Conservation (phyloP, 2,113 vertebrate species). For the Osmerus eperlanus region DNA sequence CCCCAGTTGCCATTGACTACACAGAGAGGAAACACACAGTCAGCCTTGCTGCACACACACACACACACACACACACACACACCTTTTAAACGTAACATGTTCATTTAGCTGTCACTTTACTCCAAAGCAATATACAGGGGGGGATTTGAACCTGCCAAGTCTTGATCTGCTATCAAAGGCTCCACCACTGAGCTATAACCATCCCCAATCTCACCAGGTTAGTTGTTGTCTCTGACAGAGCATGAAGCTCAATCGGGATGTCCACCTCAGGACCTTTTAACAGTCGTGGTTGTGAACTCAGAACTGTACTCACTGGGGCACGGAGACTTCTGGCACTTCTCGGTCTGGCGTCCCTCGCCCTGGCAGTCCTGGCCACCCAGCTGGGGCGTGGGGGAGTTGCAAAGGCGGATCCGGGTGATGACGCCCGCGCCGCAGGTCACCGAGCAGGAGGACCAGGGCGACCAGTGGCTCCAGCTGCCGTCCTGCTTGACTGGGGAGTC, state of each 20-base stretch:
- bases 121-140: too few relatives aligned
- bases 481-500: conserved; percentile 88
- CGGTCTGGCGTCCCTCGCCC: conserved; percentile 89
- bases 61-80: background rate
- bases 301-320: conserved; percentile 85
- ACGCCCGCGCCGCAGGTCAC: conserved; percentile 90
- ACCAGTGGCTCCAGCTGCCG: conserved; percentile 98
- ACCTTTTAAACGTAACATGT: background rate
- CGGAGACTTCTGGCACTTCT: conserved; percentile 82
- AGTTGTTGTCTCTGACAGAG: too few relatives aligned
- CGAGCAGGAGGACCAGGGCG: conserved; percentile 97
- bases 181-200: too few relatives aligned
- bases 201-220: too few relatives aligned
- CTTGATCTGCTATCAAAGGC: too few relatives aligned
- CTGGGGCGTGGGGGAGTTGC: conserved; percentile 97
- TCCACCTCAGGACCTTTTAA: too few relatives aligned
- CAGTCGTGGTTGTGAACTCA: too few relatives aligned
- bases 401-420: conserved; percentile 96
- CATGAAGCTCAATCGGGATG: too few relatives aligned
- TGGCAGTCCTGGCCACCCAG: conserved; percentile 89
- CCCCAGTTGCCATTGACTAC: conserved; percentile 96
- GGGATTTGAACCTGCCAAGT: too few relatives aligned
- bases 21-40: conserved; percentile 3
- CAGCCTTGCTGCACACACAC: background rate
- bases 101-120: background rate